These are phyloP conservation scores for Datnioides undecimradiatus DNA, from an alignment of 2,113 vertebrate genomes.

Conservation along the genomic window DNA sequence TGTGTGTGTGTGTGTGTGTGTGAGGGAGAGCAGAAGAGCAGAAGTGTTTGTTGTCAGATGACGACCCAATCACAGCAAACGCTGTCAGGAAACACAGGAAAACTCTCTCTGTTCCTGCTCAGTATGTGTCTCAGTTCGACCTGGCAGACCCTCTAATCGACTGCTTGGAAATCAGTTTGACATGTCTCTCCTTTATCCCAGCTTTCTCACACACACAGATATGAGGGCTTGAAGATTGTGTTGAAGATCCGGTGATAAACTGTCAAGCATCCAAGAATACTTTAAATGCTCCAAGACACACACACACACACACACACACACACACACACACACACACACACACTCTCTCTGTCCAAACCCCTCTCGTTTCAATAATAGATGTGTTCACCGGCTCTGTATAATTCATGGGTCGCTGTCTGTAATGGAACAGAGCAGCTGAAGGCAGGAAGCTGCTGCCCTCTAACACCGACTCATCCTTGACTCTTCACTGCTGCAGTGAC, in stretches of 20 bases:
- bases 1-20: background rate
- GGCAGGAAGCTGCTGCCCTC: conserved; percentile 37
- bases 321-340: background rate
- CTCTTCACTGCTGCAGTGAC: conserved; percentile 1
- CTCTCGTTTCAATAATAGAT: conserved; percentile 62
- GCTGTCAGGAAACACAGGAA: background rate
- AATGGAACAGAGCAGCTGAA: conserved; percentile 58
- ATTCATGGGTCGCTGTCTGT: conserved; percentile 62
- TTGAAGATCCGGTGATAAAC: background rate
- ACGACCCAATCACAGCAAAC: background rate
- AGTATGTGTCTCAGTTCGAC: background rate
- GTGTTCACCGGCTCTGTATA: conserved; percentile 64
- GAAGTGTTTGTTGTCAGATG: conserved; percentile 15
- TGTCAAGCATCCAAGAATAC: conserved; percentile 24
- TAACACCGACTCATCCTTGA: background rate
- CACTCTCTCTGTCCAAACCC: conserved; percentile 4
- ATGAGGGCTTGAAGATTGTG: background rate
- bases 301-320: background rate
- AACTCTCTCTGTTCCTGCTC: background rate
- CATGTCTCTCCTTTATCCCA: background rate
- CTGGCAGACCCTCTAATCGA: background rate
- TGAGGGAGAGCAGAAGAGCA: background rate
- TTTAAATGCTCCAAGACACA: conserved; percentile 29
- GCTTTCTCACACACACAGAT: background rate
- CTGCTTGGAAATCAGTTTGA: background rate